Evolutionary conservation across 1,140 invertebrate species (phyloP).

Genomic region (Ceratoteleas bidentatus): DNA sequence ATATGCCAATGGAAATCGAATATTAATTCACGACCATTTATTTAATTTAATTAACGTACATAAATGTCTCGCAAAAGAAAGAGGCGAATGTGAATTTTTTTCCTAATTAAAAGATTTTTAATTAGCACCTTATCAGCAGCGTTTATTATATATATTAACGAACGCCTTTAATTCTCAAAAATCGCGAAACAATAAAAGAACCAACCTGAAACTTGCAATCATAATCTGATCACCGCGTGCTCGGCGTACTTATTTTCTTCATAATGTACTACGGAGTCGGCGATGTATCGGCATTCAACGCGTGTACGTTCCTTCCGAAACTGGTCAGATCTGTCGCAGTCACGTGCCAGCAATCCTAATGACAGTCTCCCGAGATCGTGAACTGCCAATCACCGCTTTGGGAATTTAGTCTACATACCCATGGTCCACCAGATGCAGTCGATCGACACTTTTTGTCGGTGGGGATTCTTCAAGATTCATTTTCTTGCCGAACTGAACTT

Average conservation of each 20-base stretch:
- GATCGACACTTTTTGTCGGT: constrained; percentile 41
- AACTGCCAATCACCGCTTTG: constrained; percentile 65
- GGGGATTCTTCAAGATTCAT: constrained; percentile 54
- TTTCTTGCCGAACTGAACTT: constrained; percentile 17
- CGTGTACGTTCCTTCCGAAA: constrained; percentile 55
- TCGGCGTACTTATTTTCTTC: constrained; percentile 48
- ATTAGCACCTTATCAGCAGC: constrained; percentile 29
- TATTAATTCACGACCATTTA: neutral
- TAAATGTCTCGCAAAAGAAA: constrained; percentile 3
- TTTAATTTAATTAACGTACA: neutral
- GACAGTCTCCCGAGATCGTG: constrained; percentile 59
- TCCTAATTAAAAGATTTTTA: constrained; percentile 33
- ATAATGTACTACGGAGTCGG: constrained; percentile 41
- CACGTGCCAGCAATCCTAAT: constrained; percentile 66
- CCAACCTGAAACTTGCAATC: constrained; percentile 28
- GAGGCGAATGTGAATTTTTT: constrained; percentile 12
- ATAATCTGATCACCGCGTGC: constrained; percentile 49
- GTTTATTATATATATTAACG: constrained; percentile 27
- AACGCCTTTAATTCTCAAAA: constrained; percentile 13
- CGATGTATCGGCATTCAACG: constrained; percentile 60
- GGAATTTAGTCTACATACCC: constrained; percentile 44
- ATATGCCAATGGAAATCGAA: neutral
- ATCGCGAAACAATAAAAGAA: constrained; percentile 36
- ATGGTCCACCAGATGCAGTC: constrained; percentile 31
- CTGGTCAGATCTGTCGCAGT: constrained; percentile 68